Evolutionary conservation across 1,140 invertebrate species (phyloP), one percentile per base, ranked within the genome.

Genomic region (Oncopeltus fasciatus): DNA sequence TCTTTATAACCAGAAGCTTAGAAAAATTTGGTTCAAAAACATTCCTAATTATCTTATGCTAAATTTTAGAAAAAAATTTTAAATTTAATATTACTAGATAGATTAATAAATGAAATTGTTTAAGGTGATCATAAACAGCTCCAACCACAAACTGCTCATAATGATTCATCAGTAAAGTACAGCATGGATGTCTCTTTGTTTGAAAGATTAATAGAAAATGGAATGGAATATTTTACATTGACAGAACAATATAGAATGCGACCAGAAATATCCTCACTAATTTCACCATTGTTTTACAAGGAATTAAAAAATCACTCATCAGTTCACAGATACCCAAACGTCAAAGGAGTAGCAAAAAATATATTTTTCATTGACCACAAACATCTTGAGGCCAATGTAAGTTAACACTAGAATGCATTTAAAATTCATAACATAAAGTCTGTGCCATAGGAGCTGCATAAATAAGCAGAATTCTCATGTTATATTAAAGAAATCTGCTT

Each of bases 101-200:
- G n/a, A n/a, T n/a, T n/a, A n/a, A n/a, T n/a, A n/a, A n/a, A n/a
- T n/a, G n/a, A n/a, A n/a, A n/a, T n/a, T 38, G 31, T 61, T 57
- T 11, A 63, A 81, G 86, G 86, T 57, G 89, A 92, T 72, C 86
- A 88, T 72, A 77, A 84, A 67, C 87, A 90, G 70, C 70, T 90
- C 38, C 78, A 83, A 62, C 87, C 87, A 0, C 79, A 74, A 20
- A 80, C 81, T 2, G 77, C 83, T 2, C 76, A 77, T 57, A 80
- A 79, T 69, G 69, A 72, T 27, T 70, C 85, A 38, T 79, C 79
- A 21, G 76, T 70, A 60, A 67, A 80, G 46, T 82, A 76, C 67
- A 74, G 81, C 46, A 70, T 85, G n/a, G 83, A 9, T 77, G 78
- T 57, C 80, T 80, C 69, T 69, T 73, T 43, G 70, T 87, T 47